These are phyloP conservation scores for Chelonia mydas DNA, from an alignment of 2,797 vertebrate genomes.

Conservation along the genomic window DNA sequence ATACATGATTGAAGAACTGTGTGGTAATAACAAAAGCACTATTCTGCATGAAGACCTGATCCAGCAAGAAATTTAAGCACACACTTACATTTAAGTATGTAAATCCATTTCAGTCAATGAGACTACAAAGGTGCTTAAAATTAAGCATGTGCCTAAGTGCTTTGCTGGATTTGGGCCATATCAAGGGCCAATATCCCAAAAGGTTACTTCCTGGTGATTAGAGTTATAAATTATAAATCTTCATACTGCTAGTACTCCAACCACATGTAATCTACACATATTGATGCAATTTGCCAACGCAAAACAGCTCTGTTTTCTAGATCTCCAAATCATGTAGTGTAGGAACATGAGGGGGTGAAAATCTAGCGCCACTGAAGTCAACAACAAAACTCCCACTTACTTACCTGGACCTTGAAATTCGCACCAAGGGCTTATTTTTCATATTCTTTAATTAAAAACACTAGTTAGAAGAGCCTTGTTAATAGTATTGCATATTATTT, in stretches of 20 bases:
- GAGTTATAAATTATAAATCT: not conserved
- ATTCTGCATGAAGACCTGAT: not conserved
- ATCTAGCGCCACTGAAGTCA: not conserved
- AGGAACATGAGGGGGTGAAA: not conserved
- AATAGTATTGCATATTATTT: fast-evolving
- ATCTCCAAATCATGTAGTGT: not conserved
- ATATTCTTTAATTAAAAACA: not conserved
- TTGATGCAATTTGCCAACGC: not conserved
- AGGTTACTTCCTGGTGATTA: constrained; percentile 1
- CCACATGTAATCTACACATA: not conserved
- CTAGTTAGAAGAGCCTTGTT: not conserved
- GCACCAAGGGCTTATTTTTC: not conserved
- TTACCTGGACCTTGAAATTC: not conserved
- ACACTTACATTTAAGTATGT: not conserved
- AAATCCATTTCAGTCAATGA: not conserved
- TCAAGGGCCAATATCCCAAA: not conserved
- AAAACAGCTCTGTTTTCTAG: not conserved
- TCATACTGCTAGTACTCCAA: not conserved
- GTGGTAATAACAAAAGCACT: fast-evolving
- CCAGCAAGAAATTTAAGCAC: not conserved
- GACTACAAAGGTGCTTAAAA: not conserved
- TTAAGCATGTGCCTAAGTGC: not conserved
- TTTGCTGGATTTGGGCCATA: not conserved
- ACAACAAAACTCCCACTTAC: not conserved
- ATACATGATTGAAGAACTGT: not conserved